Percentiles rank a stretch among this genome's conserved stretches.
Conservation (phyloP, 1,140 invertebrate genomes). For the Orchestia grillus region DNA sequence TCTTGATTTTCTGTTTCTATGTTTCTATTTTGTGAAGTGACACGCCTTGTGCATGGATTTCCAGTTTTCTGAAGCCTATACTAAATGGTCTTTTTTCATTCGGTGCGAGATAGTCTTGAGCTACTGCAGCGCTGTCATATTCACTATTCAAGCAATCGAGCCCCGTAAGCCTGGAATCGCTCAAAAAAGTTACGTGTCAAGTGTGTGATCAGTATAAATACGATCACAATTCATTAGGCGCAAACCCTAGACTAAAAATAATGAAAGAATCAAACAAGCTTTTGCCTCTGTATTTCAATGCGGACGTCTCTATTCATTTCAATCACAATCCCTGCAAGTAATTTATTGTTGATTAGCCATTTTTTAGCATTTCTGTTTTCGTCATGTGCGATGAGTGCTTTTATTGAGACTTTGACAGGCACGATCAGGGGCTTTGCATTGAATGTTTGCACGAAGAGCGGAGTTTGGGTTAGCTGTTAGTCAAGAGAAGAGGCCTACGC, state of each 20-base stretch:
- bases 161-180: background rate
- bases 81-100: no score
- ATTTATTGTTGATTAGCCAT: no score
- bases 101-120: no score
- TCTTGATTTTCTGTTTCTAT: no score
- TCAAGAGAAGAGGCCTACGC: background rate
- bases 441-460: background rate
- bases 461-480: background rate
- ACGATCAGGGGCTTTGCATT: background rate
- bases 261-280: background rate
- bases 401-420: background rate
- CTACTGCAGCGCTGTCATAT: no score
- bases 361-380: no score
- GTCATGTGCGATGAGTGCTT: background rate
- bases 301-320: background rate
- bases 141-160: background rate
- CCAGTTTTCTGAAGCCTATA: no score
- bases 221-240: background rate
- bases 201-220: background rate
- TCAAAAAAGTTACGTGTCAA: background rate
- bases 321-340: background rate
- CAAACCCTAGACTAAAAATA: background rate
- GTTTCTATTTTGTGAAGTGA: no score
- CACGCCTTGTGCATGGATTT: no score
- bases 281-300: background rate